phyloP scores from a whole-genome alignment of 2,888 invertebrate species.

The Conops quadrifasciatus region DNA sequence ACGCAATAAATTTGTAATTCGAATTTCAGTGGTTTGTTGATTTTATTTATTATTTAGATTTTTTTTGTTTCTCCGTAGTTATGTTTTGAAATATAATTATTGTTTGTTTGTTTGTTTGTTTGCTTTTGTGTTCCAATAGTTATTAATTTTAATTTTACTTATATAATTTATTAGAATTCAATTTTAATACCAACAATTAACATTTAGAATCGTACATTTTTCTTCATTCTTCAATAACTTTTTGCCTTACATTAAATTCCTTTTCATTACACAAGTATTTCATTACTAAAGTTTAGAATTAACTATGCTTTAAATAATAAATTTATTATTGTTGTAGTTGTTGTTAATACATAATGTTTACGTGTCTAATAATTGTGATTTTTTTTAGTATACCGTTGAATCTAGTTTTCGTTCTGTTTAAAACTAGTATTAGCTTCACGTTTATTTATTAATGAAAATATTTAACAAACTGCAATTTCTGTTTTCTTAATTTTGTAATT shows the following conservation, averaged over 20 bases:
- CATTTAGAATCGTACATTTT: conserved; percentile 34
- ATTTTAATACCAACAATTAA: conserved; percentile 36
- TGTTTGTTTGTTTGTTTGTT: conserved; percentile 23
- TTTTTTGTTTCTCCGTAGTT: not conserved
- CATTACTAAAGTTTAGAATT: not conserved
- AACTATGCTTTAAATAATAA: not conserved
- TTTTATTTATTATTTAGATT: not conserved
- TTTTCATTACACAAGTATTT: conserved; percentile 13
- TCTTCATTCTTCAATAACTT: conserved; percentile 14
- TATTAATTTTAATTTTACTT: conserved; percentile 20
- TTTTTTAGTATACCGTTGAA: conserved; percentile 27
- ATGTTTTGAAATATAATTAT: too few species aligned
- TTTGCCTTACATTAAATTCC: conserved; percentile 21
- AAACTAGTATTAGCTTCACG: not conserved
- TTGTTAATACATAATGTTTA: conserved; percentile 1
- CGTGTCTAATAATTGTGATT: conserved; percentile 4
- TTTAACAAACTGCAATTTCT: conserved; percentile 7
- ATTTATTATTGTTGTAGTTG: not conserved
- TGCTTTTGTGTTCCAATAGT: conserved; percentile 7
- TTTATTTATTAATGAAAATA: conserved; percentile 18
- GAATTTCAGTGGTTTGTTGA: not conserved
- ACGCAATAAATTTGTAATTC: not conserved
- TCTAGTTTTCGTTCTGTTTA: conserved; percentile 2
- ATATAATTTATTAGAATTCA: conserved; percentile 24
- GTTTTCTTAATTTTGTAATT: conserved; percentile 4